Evolutionary conservation across 2,888 invertebrate genomes (phyloP), one percentile per base, ranked within the genome.

Genomic region (Drosophila putrida): DNA sequence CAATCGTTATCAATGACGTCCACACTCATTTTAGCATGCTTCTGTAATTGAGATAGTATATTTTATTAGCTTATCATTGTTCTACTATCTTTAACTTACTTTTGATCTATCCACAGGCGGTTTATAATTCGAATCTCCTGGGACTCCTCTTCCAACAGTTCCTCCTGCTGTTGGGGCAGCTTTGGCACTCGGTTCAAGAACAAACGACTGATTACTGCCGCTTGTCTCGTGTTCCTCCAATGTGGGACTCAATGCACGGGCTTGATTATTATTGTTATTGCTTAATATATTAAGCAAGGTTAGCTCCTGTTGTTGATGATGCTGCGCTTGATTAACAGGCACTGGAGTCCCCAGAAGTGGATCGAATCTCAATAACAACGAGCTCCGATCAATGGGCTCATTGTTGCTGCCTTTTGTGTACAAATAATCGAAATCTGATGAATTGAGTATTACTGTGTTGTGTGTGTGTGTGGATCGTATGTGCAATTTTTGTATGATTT

Each of bases 11-110:
- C 92, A 78, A 92, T 90, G 72, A 92, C 91, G 90, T 92, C 92
- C 82, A 92, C 92, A 91, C 92, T 93, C 93, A 93, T 92, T 88
- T 91, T 92, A 87, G 85, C 92, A 92, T 92, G 85, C 89, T 91
- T 89, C 91, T 91, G 64, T 5, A 11, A 15, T 31, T 8, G 10
- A 11, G 4, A 35, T 33, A 27, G n/a, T 4, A 28, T 9, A 0
- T 4, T 27, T 39, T 3, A 47, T 13, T n/a, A 6, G 0, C 2
- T 3, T 6, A 51, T 35, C 6, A 6, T 4, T 4, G 3, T 0
- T 0, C 10, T 6, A 4, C 4, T 2, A 27, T 33, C 0, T 1
- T 15, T 6, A 39, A 50, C 81, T 70, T 35, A 88, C 89, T 86
- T 77, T 88, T 63, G 78, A 44, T 61, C 81, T 84, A 71, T 78